A percentile compares a stretch with the other conserved stretches of the same genome.
Evolutionary conservation across 2,797 vertebrate genomes (phyloP).

Genomic region (Enteromius argenteus): DNA sequence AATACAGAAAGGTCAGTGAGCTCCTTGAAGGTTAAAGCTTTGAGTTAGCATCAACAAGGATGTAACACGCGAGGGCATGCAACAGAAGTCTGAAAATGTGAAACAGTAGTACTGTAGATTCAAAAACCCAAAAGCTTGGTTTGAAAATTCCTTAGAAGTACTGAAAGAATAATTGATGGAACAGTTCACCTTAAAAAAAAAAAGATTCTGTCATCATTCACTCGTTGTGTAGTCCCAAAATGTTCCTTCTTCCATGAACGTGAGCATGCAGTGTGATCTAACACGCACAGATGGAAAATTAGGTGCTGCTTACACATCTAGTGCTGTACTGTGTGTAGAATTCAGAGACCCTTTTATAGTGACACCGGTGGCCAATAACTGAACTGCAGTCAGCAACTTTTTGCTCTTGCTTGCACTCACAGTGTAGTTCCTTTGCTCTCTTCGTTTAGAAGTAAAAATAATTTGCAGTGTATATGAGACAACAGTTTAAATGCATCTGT

Average conservation of each 20-base stretch:
- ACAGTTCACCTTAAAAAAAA: neutral
- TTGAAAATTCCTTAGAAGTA: neutral
- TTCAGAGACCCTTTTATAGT: neutral
- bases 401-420: neutral
- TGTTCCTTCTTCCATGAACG: neutral
- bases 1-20: constrained; percentile 50
- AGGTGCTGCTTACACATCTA: neutral
- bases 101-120: neutral
- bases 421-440: neutral
- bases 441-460: neutral
- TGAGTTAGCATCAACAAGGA: constrained; percentile 47
- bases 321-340: neutral
- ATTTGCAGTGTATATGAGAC: neutral
- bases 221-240: neutral
- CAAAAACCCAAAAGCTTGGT: neutral
- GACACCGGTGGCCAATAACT: neutral
- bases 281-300: neutral
- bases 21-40: constrained; percentile 56
- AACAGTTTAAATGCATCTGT: neutral
- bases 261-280: neutral
- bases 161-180: neutral
- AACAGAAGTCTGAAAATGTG: neutral
- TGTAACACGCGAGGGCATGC: constrained; percentile 11
- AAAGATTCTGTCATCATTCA: neutral
- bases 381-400: neutral